Conservation (phyloP, 2,888 invertebrate species). For the Pecten maximus region DNA sequence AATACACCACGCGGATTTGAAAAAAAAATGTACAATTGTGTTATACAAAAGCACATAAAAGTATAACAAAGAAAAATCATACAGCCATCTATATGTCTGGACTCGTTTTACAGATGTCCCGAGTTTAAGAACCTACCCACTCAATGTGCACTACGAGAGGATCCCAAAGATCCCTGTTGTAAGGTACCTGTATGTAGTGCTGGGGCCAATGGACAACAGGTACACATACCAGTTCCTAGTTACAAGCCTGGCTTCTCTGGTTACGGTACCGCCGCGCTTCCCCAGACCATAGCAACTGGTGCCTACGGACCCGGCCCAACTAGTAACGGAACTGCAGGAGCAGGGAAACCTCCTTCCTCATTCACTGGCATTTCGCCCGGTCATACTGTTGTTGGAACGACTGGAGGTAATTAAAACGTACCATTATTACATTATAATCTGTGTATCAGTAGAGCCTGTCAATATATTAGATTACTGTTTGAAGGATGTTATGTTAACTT, state of each 20-base stretch:
- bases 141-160: conserved; percentile 60
- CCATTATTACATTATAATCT: no score
- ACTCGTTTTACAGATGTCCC: conserved; percentile 62
- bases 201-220: conserved; percentile 53
- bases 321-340: conserved; percentile 51
- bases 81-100: no score
- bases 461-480: no score
- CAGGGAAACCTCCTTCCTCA: conserved; percentile 41
- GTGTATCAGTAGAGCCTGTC: no score
- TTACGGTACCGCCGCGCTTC: conserved; percentile 53
- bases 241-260: conserved; percentile 68
- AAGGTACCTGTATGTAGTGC: conserved; percentile 60
- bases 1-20: no score
- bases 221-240: conserved; percentile 61
- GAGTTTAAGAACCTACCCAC: conserved; percentile 61
- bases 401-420: neutral
- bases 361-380: conserved; percentile 40
- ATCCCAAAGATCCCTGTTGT: conserved; percentile 69
- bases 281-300: conserved; percentile 58
- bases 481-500: no score
- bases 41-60: no score
- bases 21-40: no score
- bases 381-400: neutral
- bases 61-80: no score
- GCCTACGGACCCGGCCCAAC: conserved; percentile 50